phyloP scores from a whole-genome alignment of 2,797 vertebrate species.

The Thaleichthys pacificus region DNA sequence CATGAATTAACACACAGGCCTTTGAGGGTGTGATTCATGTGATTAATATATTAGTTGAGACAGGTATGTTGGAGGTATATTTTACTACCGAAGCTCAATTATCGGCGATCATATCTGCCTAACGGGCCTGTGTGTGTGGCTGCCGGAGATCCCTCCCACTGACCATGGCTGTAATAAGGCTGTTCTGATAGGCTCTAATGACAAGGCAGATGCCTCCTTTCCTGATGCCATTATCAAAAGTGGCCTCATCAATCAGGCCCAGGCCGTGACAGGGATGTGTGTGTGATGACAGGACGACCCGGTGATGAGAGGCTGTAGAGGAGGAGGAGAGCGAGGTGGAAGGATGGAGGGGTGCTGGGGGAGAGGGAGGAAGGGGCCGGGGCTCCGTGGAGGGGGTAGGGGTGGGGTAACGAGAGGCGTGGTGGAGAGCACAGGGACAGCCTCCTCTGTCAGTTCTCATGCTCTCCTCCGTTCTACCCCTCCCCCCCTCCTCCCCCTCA shows the following conservation, averaged over 20 bases:
- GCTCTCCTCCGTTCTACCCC: slow-evolving; percentile 14
- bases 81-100: slow-evolving; percentile 49
- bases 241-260: slow-evolving; percentile 71
- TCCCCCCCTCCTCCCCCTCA: neutral
- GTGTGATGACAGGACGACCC: slow-evolving; percentile 66
- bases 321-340: slow-evolving; percentile 41
- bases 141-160: slow-evolving; percentile 51
- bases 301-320: slow-evolving; percentile 68
- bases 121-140: slow-evolving; percentile 35
- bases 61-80: slow-evolving; percentile 55
- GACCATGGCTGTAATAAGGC: slow-evolving; percentile 65
- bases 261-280: slow-evolving; percentile 52
- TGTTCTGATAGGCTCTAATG: slow-evolving; percentile 72
- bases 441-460: slow-evolving; percentile 34
- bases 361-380: slow-evolving; percentile 33
- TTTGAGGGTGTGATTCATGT: slow-evolving; percentile 26
- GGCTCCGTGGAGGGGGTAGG: slow-evolving; percentile 15
- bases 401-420: slow-evolving; percentile 15
- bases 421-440: slow-evolving; percentile 30
- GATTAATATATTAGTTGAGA: slow-evolving; percentile 57
- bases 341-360: slow-evolving; percentile 10
- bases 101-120: slow-evolving; percentile 53
- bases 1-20: too few species aligned
- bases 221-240: slow-evolving; percentile 78
- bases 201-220: slow-evolving; percentile 72